These are phyloP conservation scores for Tor tambroides DNA, from an alignment of 2,113 vertebrate genomes.

Conservation along the genomic window DNA sequence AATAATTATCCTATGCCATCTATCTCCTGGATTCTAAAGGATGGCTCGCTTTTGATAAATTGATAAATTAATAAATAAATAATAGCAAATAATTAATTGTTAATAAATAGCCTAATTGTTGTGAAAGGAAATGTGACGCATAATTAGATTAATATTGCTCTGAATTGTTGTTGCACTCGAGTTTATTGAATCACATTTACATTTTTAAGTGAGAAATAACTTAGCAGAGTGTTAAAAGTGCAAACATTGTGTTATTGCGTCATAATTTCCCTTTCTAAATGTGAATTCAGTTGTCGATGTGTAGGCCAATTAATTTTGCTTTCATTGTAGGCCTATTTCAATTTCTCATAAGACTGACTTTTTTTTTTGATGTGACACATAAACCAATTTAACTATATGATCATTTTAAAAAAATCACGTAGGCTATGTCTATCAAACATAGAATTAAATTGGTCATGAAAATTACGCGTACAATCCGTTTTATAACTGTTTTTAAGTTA, in stretches of 20 bases:
- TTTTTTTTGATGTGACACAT: not conserved
- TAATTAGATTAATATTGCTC: not conserved
- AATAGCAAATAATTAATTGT: not conserved
- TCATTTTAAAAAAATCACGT: not conserved
- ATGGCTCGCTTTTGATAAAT: not conserved
- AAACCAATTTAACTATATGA: not conserved
- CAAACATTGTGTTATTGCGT: not conserved
- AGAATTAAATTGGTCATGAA: not conserved
- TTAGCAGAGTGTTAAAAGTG: not conserved
- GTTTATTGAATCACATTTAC: not conserved
- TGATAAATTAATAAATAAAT: not conserved
- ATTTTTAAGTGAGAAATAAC: not conserved
- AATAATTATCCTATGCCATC: not conserved
- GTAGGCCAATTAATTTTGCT: not conserved
- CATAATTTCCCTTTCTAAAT: not conserved
- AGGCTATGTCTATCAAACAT: not conserved
- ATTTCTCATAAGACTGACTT: not conserved
- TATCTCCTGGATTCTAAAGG: not conserved
- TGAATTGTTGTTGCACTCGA: not conserved
- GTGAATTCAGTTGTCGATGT: not conserved
- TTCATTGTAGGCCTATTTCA: not conserved
- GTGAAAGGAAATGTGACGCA: not conserved
- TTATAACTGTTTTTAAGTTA: not conserved
- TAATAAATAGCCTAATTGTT: not conserved
- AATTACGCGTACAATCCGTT: not conserved